Conservation (phyloP, 2,797 vertebrate species). For the Rallus crepitans region DNA sequence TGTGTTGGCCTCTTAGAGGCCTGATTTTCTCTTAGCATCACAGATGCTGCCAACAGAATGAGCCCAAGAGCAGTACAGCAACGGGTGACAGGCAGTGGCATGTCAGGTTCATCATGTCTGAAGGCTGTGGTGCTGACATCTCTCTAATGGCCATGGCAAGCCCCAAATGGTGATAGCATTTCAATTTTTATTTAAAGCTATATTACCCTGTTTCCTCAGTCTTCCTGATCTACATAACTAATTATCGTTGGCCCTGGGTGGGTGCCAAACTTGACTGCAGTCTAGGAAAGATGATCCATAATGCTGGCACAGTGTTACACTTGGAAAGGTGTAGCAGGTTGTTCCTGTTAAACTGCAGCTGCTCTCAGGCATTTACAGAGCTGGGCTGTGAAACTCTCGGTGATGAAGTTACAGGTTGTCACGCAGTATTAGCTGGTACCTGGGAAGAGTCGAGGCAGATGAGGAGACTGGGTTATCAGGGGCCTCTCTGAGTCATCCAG, state of each 20-base stretch:
- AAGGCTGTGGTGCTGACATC: background rate
- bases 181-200: conserved; percentile 47
- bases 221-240: conserved; percentile 53
- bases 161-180: conserved; percentile 44
- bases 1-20: conserved; percentile 2
- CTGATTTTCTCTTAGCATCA: background rate
- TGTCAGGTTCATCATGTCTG: background rate
- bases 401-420: background rate
- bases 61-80: background rate
- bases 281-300: background rate
- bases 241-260: conserved; percentile 53
- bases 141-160: conserved; percentile 11
- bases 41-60: background rate
- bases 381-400: background rate
- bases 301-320: background rate
- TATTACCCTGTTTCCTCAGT: conserved; percentile 31
- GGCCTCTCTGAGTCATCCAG: background rate
- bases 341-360: background rate
- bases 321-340: background rate
- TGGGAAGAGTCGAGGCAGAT: background rate
- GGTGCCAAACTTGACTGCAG: conserved; percentile 36
- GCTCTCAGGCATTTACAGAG: background rate
- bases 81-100: background rate
- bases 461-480: background rate
- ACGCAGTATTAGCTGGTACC: background rate